Base-by-base conservation (phyloP, 2,113 vertebrate species). In the Aphyosemion australe region DNA sequence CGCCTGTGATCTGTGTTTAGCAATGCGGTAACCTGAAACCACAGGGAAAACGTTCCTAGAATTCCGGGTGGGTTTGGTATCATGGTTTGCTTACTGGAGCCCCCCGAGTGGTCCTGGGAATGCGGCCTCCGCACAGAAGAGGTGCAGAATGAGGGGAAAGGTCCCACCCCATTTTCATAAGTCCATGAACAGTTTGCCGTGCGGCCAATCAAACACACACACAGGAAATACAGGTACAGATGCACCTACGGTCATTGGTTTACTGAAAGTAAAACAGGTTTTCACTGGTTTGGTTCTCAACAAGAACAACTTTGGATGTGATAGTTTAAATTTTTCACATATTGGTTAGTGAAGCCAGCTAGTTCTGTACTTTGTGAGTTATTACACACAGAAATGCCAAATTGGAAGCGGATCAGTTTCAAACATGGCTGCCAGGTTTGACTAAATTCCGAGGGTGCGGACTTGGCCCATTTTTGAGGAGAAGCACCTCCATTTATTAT, bases 1-100 rank as follows among this genome's bases (percentile, higher is more conserved):
- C 26, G 72, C 34, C 63, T 88, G 57, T 83, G 80, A 80, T 81
- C 72, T 79, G 77, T 59, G 66, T 70, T 73, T 69, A 60, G 72
- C 80, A 78, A 72, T 84, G 71, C 46, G 86, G 89, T 88, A 90
- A 91, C 85, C 85, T 88, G 87, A 91, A 80, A 88, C 87, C 88
- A 73, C 82, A 83, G 74, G 85, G 85, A 91, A 90, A 91, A 87
- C 85, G 87, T 90, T 91, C 89, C 76, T 88, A 78, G 81, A 84
- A 91, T 91, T 91, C 88, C 87, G 83, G 76, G 85, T 89, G 85
- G 85, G 89, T 87, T 90, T 85, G 85, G 84, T 87, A 84, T 89
- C 84, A 56, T 78, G 79, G 79, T 72, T 84, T 54, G 42, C 84
- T 85, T 65, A 67, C 85, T 87, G 80, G 67, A 86, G 85, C 81